phyloP scores from a whole-genome alignment of 2,113 vertebrate genomes.

The Todiramphus chloris region DNA sequence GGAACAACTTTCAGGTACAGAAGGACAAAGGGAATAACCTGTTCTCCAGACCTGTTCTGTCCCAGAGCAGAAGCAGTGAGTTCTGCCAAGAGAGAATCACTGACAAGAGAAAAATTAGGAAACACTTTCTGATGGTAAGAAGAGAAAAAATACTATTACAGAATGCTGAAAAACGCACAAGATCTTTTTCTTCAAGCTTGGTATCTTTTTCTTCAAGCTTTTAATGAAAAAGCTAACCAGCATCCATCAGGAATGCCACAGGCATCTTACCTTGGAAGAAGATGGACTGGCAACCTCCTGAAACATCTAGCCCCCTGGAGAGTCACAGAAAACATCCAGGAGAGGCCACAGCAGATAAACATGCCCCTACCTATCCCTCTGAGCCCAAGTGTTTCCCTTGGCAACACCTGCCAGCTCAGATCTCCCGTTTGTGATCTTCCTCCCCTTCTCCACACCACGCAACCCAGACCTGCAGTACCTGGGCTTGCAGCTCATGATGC shows the following conservation, averaged over 20 bases:
- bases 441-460: background rate
- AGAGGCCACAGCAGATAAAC: background rate
- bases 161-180: background rate
- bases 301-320: background rate
- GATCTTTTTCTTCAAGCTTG: background rate
- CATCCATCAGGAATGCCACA: background rate
- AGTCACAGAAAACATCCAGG: background rate
- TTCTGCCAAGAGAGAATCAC: background rate
- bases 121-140: background rate
- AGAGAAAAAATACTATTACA: background rate
- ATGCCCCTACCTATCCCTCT: background rate
- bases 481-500: background rate
- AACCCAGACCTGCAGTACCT: rapidly evolving
- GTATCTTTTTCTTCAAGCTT: background rate
- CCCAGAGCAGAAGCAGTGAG: background rate
- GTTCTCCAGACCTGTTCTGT: background rate
- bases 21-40: background rate
- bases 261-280: background rate
- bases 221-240: background rate
- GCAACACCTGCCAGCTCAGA: background rate
- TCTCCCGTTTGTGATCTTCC: background rate
- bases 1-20: background rate
- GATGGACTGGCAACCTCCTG: background rate
- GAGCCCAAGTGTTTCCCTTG: background rate
- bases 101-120: background rate